phyloP scores from a whole-genome alignment of 1,140 invertebrate genomes.

The Drosophila yakuba region DNA sequence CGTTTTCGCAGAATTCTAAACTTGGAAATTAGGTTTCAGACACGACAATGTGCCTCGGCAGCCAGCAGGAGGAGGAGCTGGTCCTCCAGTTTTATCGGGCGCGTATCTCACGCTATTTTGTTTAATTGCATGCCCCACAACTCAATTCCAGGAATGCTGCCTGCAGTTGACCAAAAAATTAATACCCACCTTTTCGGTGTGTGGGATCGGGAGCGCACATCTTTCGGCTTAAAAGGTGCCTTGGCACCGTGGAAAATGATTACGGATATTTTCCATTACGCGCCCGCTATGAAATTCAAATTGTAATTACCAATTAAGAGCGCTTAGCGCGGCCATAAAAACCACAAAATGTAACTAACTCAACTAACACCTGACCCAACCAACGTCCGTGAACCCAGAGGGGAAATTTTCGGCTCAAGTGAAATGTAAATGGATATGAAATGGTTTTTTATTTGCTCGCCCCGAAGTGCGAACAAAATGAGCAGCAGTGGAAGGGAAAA shows the following conservation, averaged over 20 bases:
- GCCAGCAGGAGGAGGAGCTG: constrained; percentile 17
- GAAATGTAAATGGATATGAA: constrained; percentile 40
- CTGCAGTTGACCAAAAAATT: constrained; percentile 73
- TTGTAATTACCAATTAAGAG: constrained; percentile 77
- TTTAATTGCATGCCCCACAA: constrained; percentile 79
- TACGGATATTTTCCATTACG: constrained; percentile 35
- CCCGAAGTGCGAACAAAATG: constrained; percentile 37
- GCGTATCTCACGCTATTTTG: constrained; percentile 82
- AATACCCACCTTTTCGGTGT: constrained; percentile 44
- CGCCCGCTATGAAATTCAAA: constrained; percentile 47
- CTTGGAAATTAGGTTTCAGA: constrained; percentile 81
- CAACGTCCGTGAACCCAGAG: constrained; percentile 6
- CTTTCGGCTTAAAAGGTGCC: constrained; percentile 2
- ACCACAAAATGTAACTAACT: constrained; percentile 38
- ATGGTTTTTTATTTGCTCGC: constrained; percentile 12
- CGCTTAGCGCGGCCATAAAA: constrained; percentile 51
- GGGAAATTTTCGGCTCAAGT: constrained; percentile 33
- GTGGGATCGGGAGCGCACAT: constrained; percentile 34
- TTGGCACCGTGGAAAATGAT: constrained; percentile 46
- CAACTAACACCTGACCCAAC: constrained; percentile 33
- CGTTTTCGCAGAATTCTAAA: constrained; percentile 80
- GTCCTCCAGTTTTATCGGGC: constrained; percentile 56
- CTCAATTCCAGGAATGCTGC: constrained; percentile 70
- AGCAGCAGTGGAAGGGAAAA: constrained; percentile 29
- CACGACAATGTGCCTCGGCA: constrained; percentile 56